Evolutionary conservation across 37 sponge, comb jelly and placozoan species (phyloP), one percentile per base, ranked within the genome.

Genomic region (Hormiphora californensis): DNA sequence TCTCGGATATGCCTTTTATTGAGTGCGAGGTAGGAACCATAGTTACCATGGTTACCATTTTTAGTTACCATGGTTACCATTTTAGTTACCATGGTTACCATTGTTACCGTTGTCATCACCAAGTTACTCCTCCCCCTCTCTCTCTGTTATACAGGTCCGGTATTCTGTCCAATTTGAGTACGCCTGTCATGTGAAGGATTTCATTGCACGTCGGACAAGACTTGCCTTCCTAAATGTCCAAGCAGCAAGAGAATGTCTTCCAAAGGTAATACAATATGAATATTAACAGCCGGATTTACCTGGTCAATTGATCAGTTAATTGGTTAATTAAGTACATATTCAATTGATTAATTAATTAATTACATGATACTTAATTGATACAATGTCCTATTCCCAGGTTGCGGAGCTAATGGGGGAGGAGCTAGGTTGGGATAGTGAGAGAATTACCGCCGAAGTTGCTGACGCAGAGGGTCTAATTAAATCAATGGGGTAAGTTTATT

Each of bases 221-320:
- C 88, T 98, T 54, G 99, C 95, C 25, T 98, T 98, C 89, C 92
- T 93, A 40, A 92, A 95, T 54, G 96, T 94, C 9, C 99, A 95
- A 32, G 94, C 94, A 17, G 94, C 99, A 0, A 88, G 95, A 17
- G 99, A 93, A 85, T 93, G 91, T 0, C 85, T 98, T 54, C 94
- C 95, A 9, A 85, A 88, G 87, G 88, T 73, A 15, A 37, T 43
- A n/a, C n/a, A n/a, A 43, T 27, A 5, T 4, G 22, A 57, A 57
- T 57, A n/a, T 17, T 57, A 17, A 49, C 15, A 17, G 9, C 53
- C 15, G 53, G 53, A 49, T 49, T 15, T 49, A 49, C 9, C 53
- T 49, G 9, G 9, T 49, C 53, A 17, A 15, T 49, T 49, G 12
- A 9, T 9, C 53, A 49, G 53, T 49, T 49, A 17, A 49, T 49